These are phyloP conservation scores for Brachyrhaphis roseni DNA, from an alignment of 2,797 vertebrate genomes.

Conservation along the genomic window DNA sequence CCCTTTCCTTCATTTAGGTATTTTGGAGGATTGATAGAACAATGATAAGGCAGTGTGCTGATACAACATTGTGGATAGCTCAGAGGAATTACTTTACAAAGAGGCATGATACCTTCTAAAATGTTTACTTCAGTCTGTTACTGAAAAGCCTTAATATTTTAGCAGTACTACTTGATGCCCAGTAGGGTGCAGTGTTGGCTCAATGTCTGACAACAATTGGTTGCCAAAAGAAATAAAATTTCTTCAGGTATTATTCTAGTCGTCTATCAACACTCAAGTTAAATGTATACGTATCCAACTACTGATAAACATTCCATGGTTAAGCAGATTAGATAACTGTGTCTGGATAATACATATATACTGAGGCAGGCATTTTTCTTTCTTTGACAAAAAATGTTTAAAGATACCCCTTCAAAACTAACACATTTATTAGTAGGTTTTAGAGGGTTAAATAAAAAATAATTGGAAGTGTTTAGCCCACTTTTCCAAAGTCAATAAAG, in stretches of 20 bases:
- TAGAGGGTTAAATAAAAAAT: conserved; percentile 14
- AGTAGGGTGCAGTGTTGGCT: conserved; percentile 51
- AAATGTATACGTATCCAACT: background rate
- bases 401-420: conserved; percentile 15
- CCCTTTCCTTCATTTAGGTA: background rate
- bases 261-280: background rate
- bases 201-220: background rate
- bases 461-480: background rate
- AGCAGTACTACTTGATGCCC: conserved; percentile 19
- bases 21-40: background rate
- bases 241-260: background rate
- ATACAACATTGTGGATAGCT: background rate
- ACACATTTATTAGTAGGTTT: conserved; percentile 24
- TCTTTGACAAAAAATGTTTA: background rate
- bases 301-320: background rate
- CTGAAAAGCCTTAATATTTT: background rate
- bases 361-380: background rate
- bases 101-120: background rate
- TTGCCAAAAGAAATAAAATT: background rate
- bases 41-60: background rate
- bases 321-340: background rate
- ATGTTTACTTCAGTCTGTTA: background rate
- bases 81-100: background rate
- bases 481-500: conserved; percentile 9
- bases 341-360: background rate